A percentile compares a stretch with the other conserved stretches of the same genome.
phyloP scores from a whole-genome alignment of 92 coral and sea anemone genomes.

The Phymanthus crucifer region DNA sequence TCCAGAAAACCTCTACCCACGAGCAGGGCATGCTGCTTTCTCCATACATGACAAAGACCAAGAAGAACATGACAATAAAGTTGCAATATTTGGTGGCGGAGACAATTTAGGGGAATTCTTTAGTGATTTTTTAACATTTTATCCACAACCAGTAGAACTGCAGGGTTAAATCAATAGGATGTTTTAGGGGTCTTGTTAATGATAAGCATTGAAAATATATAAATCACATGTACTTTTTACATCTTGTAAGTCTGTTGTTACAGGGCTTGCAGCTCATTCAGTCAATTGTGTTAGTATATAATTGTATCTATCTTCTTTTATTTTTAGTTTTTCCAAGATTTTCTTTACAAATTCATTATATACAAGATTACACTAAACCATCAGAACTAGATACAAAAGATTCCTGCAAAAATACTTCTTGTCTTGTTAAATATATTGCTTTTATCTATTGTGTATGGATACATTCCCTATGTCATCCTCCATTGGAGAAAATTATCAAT shows the following conservation, averaged over 20 bases:
- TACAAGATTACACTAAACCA: slow-evolving; percentile 14
- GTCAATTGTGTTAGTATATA: not conserved
- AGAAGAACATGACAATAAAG: slow-evolving; percentile 28
- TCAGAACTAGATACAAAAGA: slow-evolving; percentile 21
- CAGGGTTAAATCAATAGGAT: not conserved
- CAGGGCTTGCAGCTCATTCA: no score
- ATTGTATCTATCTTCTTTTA: not conserved
- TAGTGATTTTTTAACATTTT: slow-evolving; percentile 64
- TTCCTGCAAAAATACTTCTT: slow-evolving; percentile 22
- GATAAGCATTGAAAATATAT: no score
- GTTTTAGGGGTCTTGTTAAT: no score
- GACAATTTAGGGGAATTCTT: slow-evolving; percentile 80
- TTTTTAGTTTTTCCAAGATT: slow-evolving; percentile 13
- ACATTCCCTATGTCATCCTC: slow-evolving; percentile 1
- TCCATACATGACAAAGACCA: not conserved
- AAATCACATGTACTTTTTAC: not conserved
- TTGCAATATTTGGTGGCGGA: slow-evolving; percentile 93
- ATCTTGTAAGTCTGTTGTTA: not conserved
- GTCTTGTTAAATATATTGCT: slow-evolving; percentile 28
- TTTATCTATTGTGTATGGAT: slow-evolving; percentile 1
- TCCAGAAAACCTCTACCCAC: slow-evolving; percentile 49
- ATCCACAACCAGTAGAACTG: slow-evolving; percentile 11
- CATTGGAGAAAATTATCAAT: slow-evolving; percentile 26
- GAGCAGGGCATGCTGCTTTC: slow-evolving; percentile 89
- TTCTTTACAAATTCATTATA: slow-evolving; percentile 30